Base-by-base conservation (phyloP, 2,888 invertebrate species). In the Pseudococcus jackbeardsleyi region DNA sequence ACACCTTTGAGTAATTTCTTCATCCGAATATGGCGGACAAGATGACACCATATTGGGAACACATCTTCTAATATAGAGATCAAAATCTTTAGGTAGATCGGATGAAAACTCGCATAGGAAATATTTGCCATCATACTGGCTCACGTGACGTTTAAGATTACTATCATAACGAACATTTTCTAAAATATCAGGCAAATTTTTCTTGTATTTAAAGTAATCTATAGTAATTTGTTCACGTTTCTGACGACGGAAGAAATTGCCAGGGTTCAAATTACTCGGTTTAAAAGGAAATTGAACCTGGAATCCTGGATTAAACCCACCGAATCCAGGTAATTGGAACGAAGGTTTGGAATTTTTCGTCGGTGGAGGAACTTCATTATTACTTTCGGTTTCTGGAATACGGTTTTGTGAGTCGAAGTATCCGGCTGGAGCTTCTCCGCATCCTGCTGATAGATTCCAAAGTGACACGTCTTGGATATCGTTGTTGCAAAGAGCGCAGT, bases 391-490 rank as follows among this genome's bases (percentile, higher is more conserved):
- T 72, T 72, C 72, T 0, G 33, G 6, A 33, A 72, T 72, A 9
- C 72, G 72, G 5, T 72, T 72, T 72, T 33, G 26, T 9, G 59
- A n/a, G 22, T 86, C 33, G 6, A 86, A 64, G 39, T 68, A 68
- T 68, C 86, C 82, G 22, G 50, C 54, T 19, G 26, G 15, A 6
- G 85, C 82, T 0, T 79, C 42, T 0, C 86, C 82, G 82, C 89
- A 89, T 4, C 48, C 92, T 50, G 92, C 89, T 12, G 91, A 90
- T 9, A 92, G 91, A 50, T 90, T 91, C 92, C 92, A 92, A n/a
- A 92, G 89, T 19, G 91, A 91, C 86, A 90, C 33, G 12, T 89
- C 87, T 19, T 88, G 54, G 89, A 90, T 87, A 82, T 88, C 88
- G n/a, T 59, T 54, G 59, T 88, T 82, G 26, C 88, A 88, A 46